A percentile compares a stretch with the other conserved stretches of the same genome.
Evolutionary conservation across 2,113 vertebrate genomes (phyloP).

Genomic region (Microcebus tavaratra): DNA sequence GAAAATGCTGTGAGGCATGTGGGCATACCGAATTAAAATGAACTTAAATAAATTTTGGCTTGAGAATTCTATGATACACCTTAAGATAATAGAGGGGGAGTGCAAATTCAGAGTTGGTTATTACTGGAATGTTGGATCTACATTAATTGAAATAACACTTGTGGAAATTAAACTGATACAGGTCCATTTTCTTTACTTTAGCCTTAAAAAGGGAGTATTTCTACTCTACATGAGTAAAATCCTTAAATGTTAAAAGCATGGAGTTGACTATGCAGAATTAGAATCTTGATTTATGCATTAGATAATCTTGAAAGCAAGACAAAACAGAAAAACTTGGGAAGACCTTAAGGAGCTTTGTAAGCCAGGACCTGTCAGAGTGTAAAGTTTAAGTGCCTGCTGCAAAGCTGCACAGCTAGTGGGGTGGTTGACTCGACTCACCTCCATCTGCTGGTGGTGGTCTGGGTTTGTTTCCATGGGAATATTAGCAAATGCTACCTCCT

Average conservation of each 20-base stretch:
- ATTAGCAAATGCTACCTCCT: background rate
- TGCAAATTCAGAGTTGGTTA: background rate
- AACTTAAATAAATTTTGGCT: background rate
- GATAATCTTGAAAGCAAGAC: constrained; percentile 25
- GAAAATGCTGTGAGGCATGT: background rate
- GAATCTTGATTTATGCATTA: constrained; percentile 22
- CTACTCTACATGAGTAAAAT: background rate
- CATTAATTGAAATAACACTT: background rate
- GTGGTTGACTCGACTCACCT: background rate
- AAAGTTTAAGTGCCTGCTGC: background rate
- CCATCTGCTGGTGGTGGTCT: background rate
- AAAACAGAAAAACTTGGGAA: constrained; percentile 7
- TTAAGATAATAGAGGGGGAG: background rate
- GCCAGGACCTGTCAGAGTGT: background rate
- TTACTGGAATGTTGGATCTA: background rate
- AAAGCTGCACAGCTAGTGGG: background rate
- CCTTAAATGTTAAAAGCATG: constrained; percentile 24
- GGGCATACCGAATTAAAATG: background rate
- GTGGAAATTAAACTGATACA: background rate
- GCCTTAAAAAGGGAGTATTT: background rate
- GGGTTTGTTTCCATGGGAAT: background rate
- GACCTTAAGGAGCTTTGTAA: background rate
- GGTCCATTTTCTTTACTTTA: background rate
- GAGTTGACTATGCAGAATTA: background rate
- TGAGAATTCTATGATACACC: constrained; percentile 9